phyloP scores from a whole-genome alignment of 1,140 invertebrate genomes.

The Drosophila bocqueti region DNA sequence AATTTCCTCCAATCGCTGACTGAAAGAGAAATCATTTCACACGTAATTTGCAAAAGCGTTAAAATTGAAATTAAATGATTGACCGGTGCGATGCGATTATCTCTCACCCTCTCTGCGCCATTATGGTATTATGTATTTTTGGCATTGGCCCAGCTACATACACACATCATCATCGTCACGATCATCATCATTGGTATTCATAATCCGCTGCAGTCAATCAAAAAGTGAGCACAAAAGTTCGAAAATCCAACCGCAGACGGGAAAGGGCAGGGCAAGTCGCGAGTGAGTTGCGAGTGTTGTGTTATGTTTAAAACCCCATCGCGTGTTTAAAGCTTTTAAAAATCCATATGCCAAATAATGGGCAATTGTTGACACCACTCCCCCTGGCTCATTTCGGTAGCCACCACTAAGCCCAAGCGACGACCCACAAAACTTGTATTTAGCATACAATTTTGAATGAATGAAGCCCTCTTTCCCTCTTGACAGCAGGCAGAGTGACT shows the following conservation, averaged over 20 bases:
- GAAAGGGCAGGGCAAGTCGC: not conserved
- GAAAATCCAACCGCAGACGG: slow-evolving; percentile 35
- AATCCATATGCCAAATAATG: slow-evolving; percentile 44
- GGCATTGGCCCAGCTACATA: slow-evolving; percentile 32
- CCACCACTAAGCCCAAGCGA: slow-evolving; percentile 29
- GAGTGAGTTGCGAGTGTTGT: not conserved
- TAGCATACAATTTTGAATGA: slow-evolving; percentile 26
- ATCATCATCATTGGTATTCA: slow-evolving; percentile 43
- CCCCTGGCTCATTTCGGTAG: slow-evolving; percentile 47
- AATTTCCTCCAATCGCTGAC: slow-evolving; percentile 13
- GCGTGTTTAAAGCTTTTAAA: slow-evolving; percentile 61
- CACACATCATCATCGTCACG: slow-evolving; percentile 15
- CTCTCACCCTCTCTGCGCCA: not conserved
- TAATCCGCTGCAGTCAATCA: slow-evolving; percentile 65
- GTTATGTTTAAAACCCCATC: slow-evolving; percentile 5
- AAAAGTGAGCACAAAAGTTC: slow-evolving; percentile 41
- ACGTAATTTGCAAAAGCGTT: slow-evolving; percentile 51
- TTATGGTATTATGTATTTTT: not conserved
- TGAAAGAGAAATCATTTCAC: slow-evolving; percentile 51
- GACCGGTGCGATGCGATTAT: slow-evolving; percentile 28
- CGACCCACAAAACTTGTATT: slow-evolving; percentile 51
- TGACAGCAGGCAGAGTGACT: not conserved
- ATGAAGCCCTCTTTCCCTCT: not conserved
- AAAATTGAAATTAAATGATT: slow-evolving; percentile 50
- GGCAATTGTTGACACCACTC: slow-evolving; percentile 50